phyloP scores from a whole-genome alignment of 2,888 invertebrate species.

The Dexiosoma caninum region DNA sequence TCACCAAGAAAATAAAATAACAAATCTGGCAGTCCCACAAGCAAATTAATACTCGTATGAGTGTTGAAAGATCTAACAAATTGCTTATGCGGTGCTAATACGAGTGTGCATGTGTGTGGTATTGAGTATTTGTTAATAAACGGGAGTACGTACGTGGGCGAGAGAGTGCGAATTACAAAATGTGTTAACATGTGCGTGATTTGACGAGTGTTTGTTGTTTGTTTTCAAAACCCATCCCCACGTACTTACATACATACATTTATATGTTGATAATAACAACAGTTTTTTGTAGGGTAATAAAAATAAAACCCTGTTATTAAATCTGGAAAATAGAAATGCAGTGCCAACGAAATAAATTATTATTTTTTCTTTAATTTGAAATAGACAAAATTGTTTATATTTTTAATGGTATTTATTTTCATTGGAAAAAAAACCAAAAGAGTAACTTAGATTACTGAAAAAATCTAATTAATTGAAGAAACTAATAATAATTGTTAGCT shows the following conservation, averaged over 20 bases:
- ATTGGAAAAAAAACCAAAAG: no score
- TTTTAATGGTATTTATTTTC: no score
- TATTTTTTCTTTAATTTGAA: background rate
- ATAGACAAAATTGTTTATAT: background rate
- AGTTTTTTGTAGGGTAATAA: background rate
- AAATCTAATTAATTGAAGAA: no score
- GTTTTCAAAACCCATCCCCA: background rate
- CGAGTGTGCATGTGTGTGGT: background rate
- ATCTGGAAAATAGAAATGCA: background rate
- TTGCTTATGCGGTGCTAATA: conserved; percentile 7
- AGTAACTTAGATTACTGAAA: no score
- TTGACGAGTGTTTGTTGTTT: background rate
- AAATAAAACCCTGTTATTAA: background rate
- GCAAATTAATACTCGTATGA: background rate
- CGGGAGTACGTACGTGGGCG: background rate
- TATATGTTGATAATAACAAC: background rate
- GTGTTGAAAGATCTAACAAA: conserved; percentile 42
- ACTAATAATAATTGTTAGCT: no score
- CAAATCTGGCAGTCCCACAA: background rate
- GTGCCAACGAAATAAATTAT: background rate
- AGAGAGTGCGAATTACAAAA: background rate
- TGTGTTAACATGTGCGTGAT: background rate
- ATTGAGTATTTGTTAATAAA: background rate
- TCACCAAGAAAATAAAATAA: background rate
- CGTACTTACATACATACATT: background rate